Evolutionary conservation across 2,888 invertebrate genomes (phyloP).

Genomic region (Pseudoips prasinana): DNA sequence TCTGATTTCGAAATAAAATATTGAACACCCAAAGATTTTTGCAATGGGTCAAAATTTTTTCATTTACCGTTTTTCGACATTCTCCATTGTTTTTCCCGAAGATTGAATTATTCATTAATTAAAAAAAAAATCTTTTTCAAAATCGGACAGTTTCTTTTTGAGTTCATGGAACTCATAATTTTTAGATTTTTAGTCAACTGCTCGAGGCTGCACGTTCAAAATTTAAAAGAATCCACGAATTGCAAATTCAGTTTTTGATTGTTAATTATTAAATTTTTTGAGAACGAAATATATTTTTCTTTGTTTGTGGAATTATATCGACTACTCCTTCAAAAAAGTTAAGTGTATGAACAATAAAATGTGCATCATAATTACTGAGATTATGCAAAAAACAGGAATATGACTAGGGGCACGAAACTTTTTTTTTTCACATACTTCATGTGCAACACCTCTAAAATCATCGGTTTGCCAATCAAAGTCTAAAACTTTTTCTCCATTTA

Average conservation of each 20-base stretch:
- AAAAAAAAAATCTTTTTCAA: too few relatives aligned
- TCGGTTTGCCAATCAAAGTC: slow-evolving; percentile 30
- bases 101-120: too few relatives aligned
- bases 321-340: slow-evolving; percentile 17
- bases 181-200: slow-evolving; percentile 10
- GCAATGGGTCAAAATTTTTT: too few relatives aligned
- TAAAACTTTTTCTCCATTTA: slow-evolving; percentile 12
- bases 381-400: slow-evolving; percentile 27
- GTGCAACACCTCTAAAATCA: slow-evolving; percentile 28
- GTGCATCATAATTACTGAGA: slow-evolving; percentile 34
- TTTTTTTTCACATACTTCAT: slow-evolving; percentile 26
- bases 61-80: too few relatives aligned
- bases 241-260: slow-evolving; percentile 3
- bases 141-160: slow-evolving; percentile 1
- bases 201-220: slow-evolving; percentile 4
- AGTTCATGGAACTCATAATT: slow-evolving; percentile 6
- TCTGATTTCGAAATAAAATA: too few relatives aligned
- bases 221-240: slow-evolving; percentile 3
- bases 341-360: slow-evolving; percentile 36
- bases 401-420: slow-evolving; percentile 19
- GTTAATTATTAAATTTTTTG: slow-evolving; percentile 22
- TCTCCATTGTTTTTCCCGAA: too few relatives aligned
- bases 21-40: too few relatives aligned
- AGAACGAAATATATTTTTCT: slow-evolving; percentile 40
- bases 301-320: slow-evolving; percentile 31